A percentile compares a stretch with the other conserved stretches of the same genome.
phyloP scores from a whole-genome alignment of 2,888 invertebrate genomes.

The Zhengitettix transpicula region DNA sequence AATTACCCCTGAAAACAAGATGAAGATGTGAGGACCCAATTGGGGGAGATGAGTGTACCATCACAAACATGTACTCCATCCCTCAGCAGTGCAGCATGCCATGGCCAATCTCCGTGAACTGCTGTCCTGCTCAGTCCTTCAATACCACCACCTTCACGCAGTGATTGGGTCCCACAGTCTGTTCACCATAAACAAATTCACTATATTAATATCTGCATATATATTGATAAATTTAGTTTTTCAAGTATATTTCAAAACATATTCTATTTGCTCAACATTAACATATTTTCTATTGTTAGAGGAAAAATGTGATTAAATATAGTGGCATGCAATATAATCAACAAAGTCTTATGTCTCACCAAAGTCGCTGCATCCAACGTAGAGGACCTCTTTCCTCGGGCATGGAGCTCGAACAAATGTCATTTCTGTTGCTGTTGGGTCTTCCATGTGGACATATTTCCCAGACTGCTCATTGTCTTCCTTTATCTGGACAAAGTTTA shows the following conservation, averaged over 20 bases:
- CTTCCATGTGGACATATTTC: conserved; percentile 66
- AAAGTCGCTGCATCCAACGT: conserved; percentile 59
- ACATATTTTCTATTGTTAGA: too few species aligned
- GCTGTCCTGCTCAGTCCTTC: conserved; percentile 52
- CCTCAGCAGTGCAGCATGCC: conserved; percentile 70
- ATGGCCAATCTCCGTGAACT: conserved; percentile 79
- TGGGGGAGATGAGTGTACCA: conserved; percentile 61
- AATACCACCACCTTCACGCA: conserved; percentile 22
- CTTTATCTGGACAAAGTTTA: conserved; percentile 48
- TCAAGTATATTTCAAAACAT: too few species aligned
- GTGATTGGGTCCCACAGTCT: conserved; percentile 53
- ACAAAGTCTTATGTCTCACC: conserved; percentile 31
- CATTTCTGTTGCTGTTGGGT: conserved; percentile 64
- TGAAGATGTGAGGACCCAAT: conserved; percentile 74
- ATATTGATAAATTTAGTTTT: too few species aligned
- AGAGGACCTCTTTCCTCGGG: conserved; percentile 57
- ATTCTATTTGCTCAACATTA: too few species aligned
- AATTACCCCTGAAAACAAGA: conserved; percentile 59
- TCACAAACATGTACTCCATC: conserved; percentile 79
- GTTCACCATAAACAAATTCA: conserved; percentile 1
- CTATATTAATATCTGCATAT: too few species aligned
- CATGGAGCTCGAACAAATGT: conserved; percentile 65
- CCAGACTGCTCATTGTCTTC: conserved; percentile 38
- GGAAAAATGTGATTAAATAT: too few species aligned
- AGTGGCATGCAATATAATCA: too few species aligned